Evolutionary conservation across 2,113 vertebrate genomes (phyloP), one percentile per base, ranked within the genome.

Genomic region (Numenius arquata): DNA sequence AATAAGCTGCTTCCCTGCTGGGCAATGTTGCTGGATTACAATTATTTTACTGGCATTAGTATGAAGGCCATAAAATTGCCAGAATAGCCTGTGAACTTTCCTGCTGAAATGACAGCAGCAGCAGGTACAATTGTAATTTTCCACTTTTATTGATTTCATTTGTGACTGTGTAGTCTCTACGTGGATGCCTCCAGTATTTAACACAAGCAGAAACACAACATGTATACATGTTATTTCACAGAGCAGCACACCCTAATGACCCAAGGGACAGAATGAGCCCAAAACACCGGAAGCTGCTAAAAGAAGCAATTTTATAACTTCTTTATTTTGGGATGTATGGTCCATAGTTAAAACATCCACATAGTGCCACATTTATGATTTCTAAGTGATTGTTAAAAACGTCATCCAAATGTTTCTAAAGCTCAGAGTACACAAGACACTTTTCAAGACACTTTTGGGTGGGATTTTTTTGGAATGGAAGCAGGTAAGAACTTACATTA

Each of bases 1-100:
- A 97, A 94, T 20, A 50, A 95, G 85, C 83, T 68, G 93, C 88
- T 79, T 81, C 93, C 95, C 96, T 58, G 96, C 96, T 97, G 96
- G 80, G 95, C 85, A 29, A 5, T 75, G 93, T 55, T 81, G 93
- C 86, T 48, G 96, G 90, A 89, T 93, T 67, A 92, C 95, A 96
- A 93, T 95, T 71, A 88, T 89, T 81, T 77, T 71, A 71, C 79
- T 65, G 79, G 83, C 72, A 77, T 78, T 89, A 86, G 63, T 13
- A 43, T 45, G 67, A 78, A 80, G 63, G 66, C 55, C 75, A 58
- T 11, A 48, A 63, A 12, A 41, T 63, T 36, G 82, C 72, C 40
- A 56, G 9, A 63, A 38, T 3, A 58, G 79, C 67, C 78, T 67
- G 63, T 74, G 93, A 96, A 84, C 63, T 34, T 67, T 50, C 59